Evolutionary conservation across 1,140 invertebrate species (phyloP).

Genomic region (Zophobas atratus): DNA sequence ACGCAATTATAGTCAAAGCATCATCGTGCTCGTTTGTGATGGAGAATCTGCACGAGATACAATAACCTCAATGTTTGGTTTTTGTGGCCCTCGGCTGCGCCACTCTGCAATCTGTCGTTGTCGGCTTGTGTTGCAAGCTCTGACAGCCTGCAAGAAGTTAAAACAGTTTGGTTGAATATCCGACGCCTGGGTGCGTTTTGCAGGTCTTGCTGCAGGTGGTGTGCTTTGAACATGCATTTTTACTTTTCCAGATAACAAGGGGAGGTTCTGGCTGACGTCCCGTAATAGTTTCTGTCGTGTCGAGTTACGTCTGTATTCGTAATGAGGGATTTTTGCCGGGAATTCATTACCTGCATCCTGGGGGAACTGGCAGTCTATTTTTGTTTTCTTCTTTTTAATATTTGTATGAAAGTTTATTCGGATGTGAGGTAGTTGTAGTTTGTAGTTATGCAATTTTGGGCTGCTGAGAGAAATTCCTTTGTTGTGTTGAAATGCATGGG

Average conservation of each 20-base stretch:
- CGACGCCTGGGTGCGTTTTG: not conserved
- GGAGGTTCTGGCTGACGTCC: not conserved
- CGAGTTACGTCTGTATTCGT: not conserved
- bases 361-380: too few relatives aligned
- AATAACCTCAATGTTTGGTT: conserved; percentile 2
- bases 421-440: too few relatives aligned
- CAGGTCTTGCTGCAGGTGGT: not conserved
- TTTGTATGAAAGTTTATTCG: too few relatives aligned
- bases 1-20: too few relatives aligned
- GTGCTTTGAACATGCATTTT: not conserved
- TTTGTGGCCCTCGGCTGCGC: not conserved
- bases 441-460: too few relatives aligned
- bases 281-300: not conserved
- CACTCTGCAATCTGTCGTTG: not conserved
- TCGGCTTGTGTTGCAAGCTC: not conserved
- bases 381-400: too few relatives aligned
- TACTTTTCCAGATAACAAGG: not conserved
- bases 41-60: not conserved
- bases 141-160: not conserved
- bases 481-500: not conserved
- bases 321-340: too few relatives aligned
- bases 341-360: too few relatives aligned
- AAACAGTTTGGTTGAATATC: not conserved
- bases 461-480: too few relatives aligned
- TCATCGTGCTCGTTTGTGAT: not conserved